Evolutionary conservation across 2,113 vertebrate genomes (phyloP), one percentile per base, ranked within the genome.

Genomic region (Megaleporinus macrocephalus): DNA sequence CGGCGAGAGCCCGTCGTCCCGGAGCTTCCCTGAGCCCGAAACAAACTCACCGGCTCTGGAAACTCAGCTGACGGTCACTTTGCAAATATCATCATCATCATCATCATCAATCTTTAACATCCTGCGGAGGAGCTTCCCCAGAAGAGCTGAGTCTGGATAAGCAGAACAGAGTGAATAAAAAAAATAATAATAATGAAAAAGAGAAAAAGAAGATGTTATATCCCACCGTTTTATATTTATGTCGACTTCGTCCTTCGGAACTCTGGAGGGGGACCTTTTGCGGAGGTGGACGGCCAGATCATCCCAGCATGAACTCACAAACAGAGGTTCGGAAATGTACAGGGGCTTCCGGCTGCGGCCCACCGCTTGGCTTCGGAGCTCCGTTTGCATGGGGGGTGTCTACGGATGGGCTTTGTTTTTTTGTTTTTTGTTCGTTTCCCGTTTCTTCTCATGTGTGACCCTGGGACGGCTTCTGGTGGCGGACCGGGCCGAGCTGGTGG

Each of bases 21-120:
- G 53, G 71, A 80, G 62, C 36, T 78, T 65, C 65, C 55, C 36
- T 61, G 68, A 78, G 76, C 66, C 86, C 73, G 29, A 55, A 70
- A 82, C 62, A n/a, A 65, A 80, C 78, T 75, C 84, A 83, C 79
- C 79, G 80, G 76, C 84, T 83, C 87, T 65, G 15, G 12, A 76
- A 66, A 80, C 70, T 73, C 51, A 88, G 86, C 82, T 83, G 65
- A 75, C 82, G 69, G 20, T 69, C 73, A 16, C 83, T 80, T 79
- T 72, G 74, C 49, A 75, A 82, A 73, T 72, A 80, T 78, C 81
- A 78, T 84, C 84, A 29, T 70, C 49, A 44, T 41, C 63, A 10
- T 70, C 30, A 36, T 36, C 69, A 27, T 71, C 70, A 55, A 44
- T 41, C 53, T 13, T 57, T 7, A 55, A 22, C 20, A 5, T 78